Evolutionary conservation across 1,140 invertebrate species (phyloP).

Genomic region (Armadillidium nasatum): DNA sequence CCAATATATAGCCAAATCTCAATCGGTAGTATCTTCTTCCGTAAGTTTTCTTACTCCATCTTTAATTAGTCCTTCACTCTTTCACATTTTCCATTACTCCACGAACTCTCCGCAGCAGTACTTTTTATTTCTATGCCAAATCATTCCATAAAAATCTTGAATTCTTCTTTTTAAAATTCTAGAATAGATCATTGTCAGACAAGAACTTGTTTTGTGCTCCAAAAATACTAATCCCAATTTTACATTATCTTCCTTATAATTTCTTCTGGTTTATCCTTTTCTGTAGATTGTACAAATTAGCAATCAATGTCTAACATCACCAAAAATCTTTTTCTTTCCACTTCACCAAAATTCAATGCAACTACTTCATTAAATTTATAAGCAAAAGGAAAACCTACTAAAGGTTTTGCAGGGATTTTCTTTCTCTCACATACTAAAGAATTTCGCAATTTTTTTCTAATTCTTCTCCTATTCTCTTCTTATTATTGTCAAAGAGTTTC

Average conservation of each 20-base stretch:
- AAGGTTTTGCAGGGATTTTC: background rate
- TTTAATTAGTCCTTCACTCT: too few relatives aligned
- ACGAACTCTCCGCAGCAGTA: too few relatives aligned
- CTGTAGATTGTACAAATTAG: background rate
- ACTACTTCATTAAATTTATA: background rate
- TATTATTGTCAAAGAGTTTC: background rate
- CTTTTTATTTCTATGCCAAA: background rate
- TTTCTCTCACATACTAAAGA: background rate
- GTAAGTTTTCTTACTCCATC: too few relatives aligned
- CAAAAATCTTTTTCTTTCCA: slow-evolving; percentile 3
- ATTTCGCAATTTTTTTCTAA: background rate
- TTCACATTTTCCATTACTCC: too few relatives aligned
- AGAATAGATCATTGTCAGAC: background rate
- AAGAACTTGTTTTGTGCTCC: background rate
- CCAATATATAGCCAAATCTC: too few relatives aligned
- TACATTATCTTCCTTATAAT: background rate
- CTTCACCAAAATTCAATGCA: too few relatives aligned
- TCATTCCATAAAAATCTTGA: background rate
- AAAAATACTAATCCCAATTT: background rate
- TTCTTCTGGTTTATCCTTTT: background rate
- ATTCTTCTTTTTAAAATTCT: slow-evolving; percentile 11
- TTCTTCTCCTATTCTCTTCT: too few relatives aligned
- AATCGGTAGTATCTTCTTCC: too few relatives aligned
- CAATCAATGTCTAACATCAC: background rate
- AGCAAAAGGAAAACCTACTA: slow-evolving; percentile 1